Evolutionary conservation across 2,888 invertebrate genomes (phyloP).

Genomic region (Drosophila phalerata): DNA sequence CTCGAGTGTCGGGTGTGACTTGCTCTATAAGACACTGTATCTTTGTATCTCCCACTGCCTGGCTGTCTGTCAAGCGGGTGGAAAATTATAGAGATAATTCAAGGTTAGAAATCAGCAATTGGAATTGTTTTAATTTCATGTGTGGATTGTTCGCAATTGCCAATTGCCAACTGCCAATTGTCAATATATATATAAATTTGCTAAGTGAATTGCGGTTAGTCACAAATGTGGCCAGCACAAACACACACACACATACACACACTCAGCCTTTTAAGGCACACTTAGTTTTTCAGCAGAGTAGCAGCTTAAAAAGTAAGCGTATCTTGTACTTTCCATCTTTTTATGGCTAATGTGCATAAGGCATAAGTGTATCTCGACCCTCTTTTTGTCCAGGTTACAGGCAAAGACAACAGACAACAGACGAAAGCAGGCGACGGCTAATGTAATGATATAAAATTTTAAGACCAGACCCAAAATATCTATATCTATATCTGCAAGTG

Average conservation of each 20-base stretch:
- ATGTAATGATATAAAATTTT: conserved; percentile 81
- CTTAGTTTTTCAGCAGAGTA: conserved; percentile 16
- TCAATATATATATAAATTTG: conserved; percentile 15
- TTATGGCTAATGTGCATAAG: conserved; percentile 54
- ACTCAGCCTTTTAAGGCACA: conserved; percentile 12
- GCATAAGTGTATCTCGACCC: conserved; percentile 21
- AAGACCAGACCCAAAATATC: conserved; percentile 62
- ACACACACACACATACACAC: background rate
- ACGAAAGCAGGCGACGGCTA: conserved; percentile 48
- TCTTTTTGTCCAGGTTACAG: conserved; percentile 10
- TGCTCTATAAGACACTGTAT: conserved; percentile 38
- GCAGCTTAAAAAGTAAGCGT: conserved; percentile 38
- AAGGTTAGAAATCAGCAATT: conserved; percentile 58
- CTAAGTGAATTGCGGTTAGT: conserved; percentile 37
- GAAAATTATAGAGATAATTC: conserved; percentile 67
- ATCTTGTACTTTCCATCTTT: conserved; percentile 44
- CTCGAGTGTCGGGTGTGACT: conserved; percentile 62
- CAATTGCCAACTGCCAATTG: conserved; percentile 29
- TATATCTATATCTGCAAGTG: conserved; percentile 9
- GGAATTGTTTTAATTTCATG: conserved; percentile 54
- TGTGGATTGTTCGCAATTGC: conserved; percentile 34
- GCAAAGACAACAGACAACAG: conserved; percentile 1
- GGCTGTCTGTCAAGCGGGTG: conserved; percentile 50
- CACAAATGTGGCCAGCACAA: conserved; percentile 14
- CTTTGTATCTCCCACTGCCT: conserved; percentile 13